Conservation (phyloP, 2,888 invertebrate species). For the Cremastinae sp. region DNA sequence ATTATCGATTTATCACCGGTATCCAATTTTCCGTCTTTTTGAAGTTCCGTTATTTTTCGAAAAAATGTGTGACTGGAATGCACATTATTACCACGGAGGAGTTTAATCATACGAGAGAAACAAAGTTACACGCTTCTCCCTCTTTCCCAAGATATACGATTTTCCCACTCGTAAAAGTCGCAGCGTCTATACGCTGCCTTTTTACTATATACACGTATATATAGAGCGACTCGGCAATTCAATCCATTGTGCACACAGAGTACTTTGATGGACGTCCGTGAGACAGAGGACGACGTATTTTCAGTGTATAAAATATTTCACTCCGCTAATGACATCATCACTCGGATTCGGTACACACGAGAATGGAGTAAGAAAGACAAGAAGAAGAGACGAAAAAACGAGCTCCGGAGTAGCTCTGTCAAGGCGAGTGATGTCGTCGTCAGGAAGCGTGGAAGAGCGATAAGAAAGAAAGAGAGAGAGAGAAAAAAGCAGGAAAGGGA, state of each 20-base stretch:
- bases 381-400: background rate
- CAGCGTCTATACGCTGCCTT: no score
- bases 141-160: no score
- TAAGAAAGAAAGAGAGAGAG: slow-evolving; percentile 10
- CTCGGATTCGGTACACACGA: slow-evolving; percentile 42
- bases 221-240: no score
- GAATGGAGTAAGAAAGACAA: background rate
- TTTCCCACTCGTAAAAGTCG: no score
- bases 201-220: no score
- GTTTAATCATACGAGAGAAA: no score
- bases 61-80: no score
- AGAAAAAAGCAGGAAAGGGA: slow-evolving; percentile 4
- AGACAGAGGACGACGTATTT: slow-evolving; percentile 37
- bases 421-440: slow-evolving; percentile 54
- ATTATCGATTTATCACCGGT: no score
- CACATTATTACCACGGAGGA: no score
- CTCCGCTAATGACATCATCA: slow-evolving; percentile 57
- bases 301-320: slow-evolving; percentile 54
- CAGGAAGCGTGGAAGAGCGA: slow-evolving; percentile 34
- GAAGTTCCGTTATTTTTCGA: no score
- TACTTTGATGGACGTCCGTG: slow-evolving; percentile 34
- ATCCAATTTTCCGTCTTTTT: no score
- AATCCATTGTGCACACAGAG: slow-evolving; percentile 25
- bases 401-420: slow-evolving; percentile 30
- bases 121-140: no score